A percentile compares a stretch with the other conserved stretches of the same genome.
These are phyloP conservation scores for Adelphocoris suturalis DNA, from an alignment of 2,888 invertebrate genomes.

Conservation along the genomic window DNA sequence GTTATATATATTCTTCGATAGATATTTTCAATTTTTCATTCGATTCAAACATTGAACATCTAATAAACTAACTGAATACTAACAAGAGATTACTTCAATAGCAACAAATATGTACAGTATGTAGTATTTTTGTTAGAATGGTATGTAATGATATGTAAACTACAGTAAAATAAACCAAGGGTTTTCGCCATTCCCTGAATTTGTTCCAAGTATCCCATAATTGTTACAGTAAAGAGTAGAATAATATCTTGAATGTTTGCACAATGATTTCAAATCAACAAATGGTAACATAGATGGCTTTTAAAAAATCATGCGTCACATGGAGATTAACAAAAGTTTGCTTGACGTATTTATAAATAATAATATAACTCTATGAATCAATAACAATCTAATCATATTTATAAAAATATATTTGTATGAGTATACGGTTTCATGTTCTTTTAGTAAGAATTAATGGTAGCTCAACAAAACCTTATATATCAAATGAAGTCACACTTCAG, in stretches of 20 bases:
- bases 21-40: constrained; percentile 56
- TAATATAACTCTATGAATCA: constrained; percentile 65
- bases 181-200: constrained; percentile 37
- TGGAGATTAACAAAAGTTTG: constrained; percentile 61
- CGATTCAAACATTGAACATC: constrained; percentile 59
- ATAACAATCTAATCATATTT: constrained; percentile 64
- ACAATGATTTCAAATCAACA: constrained; percentile 17
- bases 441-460: constrained; percentile 42
- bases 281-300: constrained; percentile 19
- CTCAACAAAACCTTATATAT: constrained; percentile 56
- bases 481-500: constrained; percentile 52
- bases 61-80: constrained; percentile 63
- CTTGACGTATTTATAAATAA: constrained; percentile 56
- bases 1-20: constrained; percentile 62
- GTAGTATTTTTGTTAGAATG: constrained; percentile 54
- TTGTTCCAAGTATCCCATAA: constrained; percentile 33
- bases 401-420: constrained; percentile 66
- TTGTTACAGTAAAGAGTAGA: neutral
- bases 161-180: constrained; percentile 36
- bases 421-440: constrained; percentile 56
- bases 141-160: constrained; percentile 66
- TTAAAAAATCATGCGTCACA: neutral
- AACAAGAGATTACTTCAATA: constrained; percentile 61
- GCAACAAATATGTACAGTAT: constrained; percentile 64
- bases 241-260: constrained; percentile 17